phyloP scores from a whole-genome alignment of 2,888 invertebrate genomes.

The Agrotis exclamationis region DNA sequence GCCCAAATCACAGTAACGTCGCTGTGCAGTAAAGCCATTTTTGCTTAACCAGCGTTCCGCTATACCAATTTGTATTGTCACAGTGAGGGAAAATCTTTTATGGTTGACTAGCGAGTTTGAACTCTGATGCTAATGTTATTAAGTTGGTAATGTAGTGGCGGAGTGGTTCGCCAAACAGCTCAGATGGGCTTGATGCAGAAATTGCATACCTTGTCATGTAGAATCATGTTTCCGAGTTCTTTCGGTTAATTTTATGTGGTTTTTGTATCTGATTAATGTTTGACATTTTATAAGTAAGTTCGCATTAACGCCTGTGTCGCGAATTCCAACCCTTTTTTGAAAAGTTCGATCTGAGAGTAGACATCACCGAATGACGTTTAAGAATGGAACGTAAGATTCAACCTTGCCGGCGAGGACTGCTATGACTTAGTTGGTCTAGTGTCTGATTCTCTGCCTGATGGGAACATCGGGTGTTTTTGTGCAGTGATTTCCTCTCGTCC shows the following conservation, averaged over 20 bases:
- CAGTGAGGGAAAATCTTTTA: conserved; percentile 66
- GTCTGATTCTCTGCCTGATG: no score
- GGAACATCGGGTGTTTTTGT: no score
- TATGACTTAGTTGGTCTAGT: no score
- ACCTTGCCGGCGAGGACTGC: no score
- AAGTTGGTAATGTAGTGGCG: conserved; percentile 23
- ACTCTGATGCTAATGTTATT: conserved; percentile 43
- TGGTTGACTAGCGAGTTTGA: conserved; percentile 46
- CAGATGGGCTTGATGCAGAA: conserved; percentile 27
- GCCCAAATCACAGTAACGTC: background rate
- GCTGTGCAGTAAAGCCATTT: conserved; percentile 47
- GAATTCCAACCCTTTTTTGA: no score
- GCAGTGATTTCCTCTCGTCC: no score
- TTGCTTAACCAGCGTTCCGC: conserved; percentile 64
- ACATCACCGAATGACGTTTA: no score
- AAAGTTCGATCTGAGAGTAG: no score
- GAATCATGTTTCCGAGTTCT: conserved; percentile 15
- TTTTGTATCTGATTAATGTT: background rate
- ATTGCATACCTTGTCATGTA: conserved; percentile 48
- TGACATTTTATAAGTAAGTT: no score
- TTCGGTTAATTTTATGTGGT: background rate
- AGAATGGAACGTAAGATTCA: no score
- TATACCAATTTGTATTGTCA: conserved; percentile 79
- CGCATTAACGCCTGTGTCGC: no score
- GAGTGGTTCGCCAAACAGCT: conserved; percentile 26